These are phyloP conservation scores for Megalops atlanticus DNA, from an alignment of 2,113 vertebrate species.

Conservation along the genomic window DNA sequence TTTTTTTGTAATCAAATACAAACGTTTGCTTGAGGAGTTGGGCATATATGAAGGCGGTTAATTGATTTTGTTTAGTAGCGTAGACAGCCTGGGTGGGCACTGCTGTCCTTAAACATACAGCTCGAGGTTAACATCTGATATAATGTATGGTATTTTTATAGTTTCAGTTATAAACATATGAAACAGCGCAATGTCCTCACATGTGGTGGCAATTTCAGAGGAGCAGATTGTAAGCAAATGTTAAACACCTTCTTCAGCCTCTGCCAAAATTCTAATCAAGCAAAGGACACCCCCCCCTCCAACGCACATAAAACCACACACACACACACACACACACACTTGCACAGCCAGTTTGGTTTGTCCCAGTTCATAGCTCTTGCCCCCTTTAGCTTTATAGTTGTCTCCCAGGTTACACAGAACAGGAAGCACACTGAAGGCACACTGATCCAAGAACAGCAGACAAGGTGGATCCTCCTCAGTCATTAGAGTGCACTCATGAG, in stretches of 20 bases:
- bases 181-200: background rate
- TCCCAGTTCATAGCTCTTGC: constrained; percentile 63
- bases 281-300: constrained; percentile 13
- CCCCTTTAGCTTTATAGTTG: constrained; percentile 69
- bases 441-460: background rate
- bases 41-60: background rate
- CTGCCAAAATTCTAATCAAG: constrained; percentile 52
- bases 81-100: background rate
- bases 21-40: background rate
- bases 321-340: background rate
- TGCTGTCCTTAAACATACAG: background rate
- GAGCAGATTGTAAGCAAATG: constrained; percentile 70
- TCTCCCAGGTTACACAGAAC: constrained; percentile 67
- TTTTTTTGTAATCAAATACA: background rate
- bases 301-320: constrained; percentile 61
- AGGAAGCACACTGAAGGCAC: constrained; percentile 21
- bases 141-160: background rate
- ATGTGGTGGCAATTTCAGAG: constrained; percentile 39
- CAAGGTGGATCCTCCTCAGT: background rate
- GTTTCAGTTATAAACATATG: background rate
- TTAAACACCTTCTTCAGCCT: constrained; percentile 57
- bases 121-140: background rate
- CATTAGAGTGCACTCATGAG: background rate
- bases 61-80: background rate
- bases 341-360: constrained; percentile 59